phyloP scores from a whole-genome alignment of 2,113 vertebrate genomes.

The Colossoma macropomum region DNA sequence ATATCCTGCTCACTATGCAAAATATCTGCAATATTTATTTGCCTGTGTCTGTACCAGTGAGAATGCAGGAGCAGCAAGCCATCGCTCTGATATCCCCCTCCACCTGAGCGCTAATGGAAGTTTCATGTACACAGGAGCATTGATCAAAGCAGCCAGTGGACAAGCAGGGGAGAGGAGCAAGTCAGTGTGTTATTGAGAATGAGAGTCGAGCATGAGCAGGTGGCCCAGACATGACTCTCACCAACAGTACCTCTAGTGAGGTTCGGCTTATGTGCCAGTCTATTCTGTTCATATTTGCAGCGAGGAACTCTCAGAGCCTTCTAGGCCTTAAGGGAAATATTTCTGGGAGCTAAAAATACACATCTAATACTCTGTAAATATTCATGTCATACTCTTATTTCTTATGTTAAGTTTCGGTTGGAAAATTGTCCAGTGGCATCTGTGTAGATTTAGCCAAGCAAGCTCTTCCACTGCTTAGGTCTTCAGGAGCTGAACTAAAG shows the following conservation, averaged over 20 bases:
- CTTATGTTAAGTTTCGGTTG: too few species aligned
- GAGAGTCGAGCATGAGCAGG: not conserved
- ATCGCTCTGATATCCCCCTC: slow-evolving; percentile 56
- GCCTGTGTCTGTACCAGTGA: slow-evolving; percentile 15
- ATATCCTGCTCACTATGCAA: slow-evolving; percentile 31
- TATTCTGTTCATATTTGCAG: not conserved
- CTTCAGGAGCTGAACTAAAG: not conserved
- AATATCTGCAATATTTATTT: slow-evolving; percentile 59
- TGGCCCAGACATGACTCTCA: not conserved
- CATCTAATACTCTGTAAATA: too few species aligned
- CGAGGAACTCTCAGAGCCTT: too few species aligned
- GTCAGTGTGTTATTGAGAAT: slow-evolving; percentile 51
- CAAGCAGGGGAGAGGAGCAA: slow-evolving; percentile 9
- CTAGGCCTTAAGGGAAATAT: too few species aligned
- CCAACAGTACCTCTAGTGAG: too few species aligned
- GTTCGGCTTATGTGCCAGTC: not conserved
- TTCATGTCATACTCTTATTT: too few species aligned
- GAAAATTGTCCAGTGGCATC: too few species aligned
- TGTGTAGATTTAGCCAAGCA: not conserved
- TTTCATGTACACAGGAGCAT: slow-evolving; percentile 70
- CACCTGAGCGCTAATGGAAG: slow-evolving; percentile 71
- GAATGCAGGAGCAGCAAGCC: slow-evolving; percentile 14
- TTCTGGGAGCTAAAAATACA: too few species aligned
- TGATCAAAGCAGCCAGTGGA: slow-evolving; percentile 63
- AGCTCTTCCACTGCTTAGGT: not conserved